Evolutionary conservation across 2,113 vertebrate genomes (phyloP).

Genomic region (Bombycilla garrulus): DNA sequence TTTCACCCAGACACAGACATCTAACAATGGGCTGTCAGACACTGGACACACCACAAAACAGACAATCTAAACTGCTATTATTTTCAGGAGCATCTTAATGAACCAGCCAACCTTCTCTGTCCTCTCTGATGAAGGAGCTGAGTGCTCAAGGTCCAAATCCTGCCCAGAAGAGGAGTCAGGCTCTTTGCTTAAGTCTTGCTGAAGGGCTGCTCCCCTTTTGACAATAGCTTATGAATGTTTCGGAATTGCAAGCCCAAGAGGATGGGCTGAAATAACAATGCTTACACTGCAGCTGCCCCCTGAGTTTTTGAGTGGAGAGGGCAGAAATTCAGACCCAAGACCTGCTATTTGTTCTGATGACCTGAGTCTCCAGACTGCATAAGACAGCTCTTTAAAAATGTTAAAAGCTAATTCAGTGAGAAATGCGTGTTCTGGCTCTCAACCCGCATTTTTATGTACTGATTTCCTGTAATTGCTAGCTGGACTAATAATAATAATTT

Average conservation of each 20-base stretch:
- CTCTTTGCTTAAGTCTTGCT: background rate
- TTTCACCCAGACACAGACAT: background rate
- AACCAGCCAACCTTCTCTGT: background rate
- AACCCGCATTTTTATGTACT: constrained; percentile 19
- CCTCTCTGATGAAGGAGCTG: background rate
- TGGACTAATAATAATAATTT: constrained; percentile 42
- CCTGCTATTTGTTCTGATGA: background rate
- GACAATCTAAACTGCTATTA: background rate
- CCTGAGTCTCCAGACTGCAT: background rate
- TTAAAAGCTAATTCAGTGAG: constrained; percentile 42
- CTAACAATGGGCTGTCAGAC: background rate
- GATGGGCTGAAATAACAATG: background rate
- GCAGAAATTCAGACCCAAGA: background rate
- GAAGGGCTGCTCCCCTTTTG: background rate
- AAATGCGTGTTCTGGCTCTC: constrained; percentile 44
- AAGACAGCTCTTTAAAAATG: constrained; percentile 9
- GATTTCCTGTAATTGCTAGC: constrained; percentile 57
- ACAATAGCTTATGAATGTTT: background rate
- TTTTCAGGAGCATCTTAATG: background rate
- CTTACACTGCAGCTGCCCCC: background rate
- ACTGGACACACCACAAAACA: background rate
- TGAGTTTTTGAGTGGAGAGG: background rate
- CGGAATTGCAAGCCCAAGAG: background rate
- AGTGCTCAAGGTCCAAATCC: background rate
- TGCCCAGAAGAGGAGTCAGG: background rate